phyloP scores from a whole-genome alignment of 2,113 vertebrate species.

The Megaptera novaeangliae region DNA sequence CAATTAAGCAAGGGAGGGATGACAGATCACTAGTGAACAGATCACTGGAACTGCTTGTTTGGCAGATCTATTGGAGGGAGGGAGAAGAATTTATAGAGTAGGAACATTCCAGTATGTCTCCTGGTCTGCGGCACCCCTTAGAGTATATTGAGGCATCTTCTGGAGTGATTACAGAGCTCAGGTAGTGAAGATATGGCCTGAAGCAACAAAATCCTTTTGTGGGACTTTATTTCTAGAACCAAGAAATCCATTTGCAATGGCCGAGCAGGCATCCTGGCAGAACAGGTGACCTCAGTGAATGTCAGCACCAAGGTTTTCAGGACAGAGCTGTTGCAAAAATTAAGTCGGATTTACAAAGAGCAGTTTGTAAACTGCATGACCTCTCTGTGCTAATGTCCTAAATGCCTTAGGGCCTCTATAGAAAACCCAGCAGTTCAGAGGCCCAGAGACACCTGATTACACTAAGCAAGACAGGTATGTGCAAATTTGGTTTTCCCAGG shows the following conservation, averaged over 20 bases:
- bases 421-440: background rate
- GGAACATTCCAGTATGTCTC: background rate
- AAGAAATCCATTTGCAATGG: background rate
- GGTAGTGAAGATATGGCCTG: background rate
- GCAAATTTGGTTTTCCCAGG: background rate
- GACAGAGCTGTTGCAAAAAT: background rate
- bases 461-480: background rate
- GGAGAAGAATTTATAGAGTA: background rate
- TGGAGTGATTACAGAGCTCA: background rate
- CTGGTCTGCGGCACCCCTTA: background rate
- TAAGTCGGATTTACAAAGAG: background rate
- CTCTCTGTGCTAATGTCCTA: background rate
- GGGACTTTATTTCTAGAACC: background rate
- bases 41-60: background rate
- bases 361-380: background rate
- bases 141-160: background rate
- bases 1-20: background rate
- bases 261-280: background rate
- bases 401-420: background rate
- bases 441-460: background rate
- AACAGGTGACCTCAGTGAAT: background rate
- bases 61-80: background rate
- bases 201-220: background rate
- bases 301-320: too few species aligned
- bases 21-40: too few species aligned